Percentiles rank a stretch among this genome's conserved stretches.
phyloP scores from a whole-genome alignment of 2,888 invertebrate genomes.

The Cremastobaeus sp. region DNA sequence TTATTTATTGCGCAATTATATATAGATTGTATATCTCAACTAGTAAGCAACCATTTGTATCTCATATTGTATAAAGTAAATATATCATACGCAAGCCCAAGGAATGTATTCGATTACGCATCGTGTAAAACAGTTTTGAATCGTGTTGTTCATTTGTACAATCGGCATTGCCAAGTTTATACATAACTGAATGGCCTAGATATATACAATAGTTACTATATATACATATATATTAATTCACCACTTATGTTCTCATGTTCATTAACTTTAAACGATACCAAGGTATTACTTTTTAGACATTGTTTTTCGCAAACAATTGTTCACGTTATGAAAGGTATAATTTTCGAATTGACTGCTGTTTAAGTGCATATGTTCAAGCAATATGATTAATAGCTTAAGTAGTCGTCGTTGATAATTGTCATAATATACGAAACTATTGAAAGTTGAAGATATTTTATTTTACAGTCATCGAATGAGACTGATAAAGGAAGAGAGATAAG shows the following conservation, averaged over 20 bases:
- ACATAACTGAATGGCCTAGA: conserved; percentile 26
- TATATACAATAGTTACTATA: conserved; percentile 18
- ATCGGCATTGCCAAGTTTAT: conserved; percentile 17
- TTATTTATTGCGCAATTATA: conserved; percentile 14
- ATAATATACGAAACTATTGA: not conserved
- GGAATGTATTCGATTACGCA: conserved; percentile 15
- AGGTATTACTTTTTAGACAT: too few relatives aligned
- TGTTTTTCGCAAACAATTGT: too few relatives aligned
- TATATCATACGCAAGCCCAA: conserved; percentile 1
- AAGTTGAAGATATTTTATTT: not conserved
- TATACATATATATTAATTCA: too few relatives aligned
- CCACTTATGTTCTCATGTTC: not conserved
- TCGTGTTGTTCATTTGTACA: conserved; percentile 18
- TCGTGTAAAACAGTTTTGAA: conserved; percentile 3
- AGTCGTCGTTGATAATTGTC: not conserved
- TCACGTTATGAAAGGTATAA: not conserved
- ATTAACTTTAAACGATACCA: too few relatives aligned
- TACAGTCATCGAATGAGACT: conserved; percentile 1
- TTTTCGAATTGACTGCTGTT: not conserved
- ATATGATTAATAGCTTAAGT: not conserved
- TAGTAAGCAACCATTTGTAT: conserved; percentile 8
- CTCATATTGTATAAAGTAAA: conserved; percentile 28
- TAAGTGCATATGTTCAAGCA: not conserved
- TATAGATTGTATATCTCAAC: conserved; percentile 17
- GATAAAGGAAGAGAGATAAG: not conserved